A percentile compares a stretch with the other conserved stretches of the same genome.
These are phyloP conservation scores for Mesorhabditis sp. DNA, from an alignment of 2,888 invertebrate genomes.

Conservation along the genomic window DNA sequence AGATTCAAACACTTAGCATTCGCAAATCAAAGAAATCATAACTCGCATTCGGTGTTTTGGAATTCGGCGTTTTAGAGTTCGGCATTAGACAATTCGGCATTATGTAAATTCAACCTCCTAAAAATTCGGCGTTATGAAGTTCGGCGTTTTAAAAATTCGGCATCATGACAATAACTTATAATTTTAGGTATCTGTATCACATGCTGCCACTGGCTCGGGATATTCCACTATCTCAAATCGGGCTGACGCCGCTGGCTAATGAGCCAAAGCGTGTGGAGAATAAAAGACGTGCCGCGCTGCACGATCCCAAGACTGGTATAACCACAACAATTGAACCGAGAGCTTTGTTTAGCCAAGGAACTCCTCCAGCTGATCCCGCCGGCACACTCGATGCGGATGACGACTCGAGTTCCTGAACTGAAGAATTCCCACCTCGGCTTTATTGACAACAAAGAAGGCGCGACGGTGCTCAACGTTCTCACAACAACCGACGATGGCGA, in stretches of 20 bases:
- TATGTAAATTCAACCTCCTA: no score
- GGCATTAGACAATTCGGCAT: no score
- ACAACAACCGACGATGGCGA: slow-evolving; percentile 20
- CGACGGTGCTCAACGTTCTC: slow-evolving; percentile 35
- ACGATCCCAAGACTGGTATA: slow-evolving; percentile 22
- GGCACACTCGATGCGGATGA: slow-evolving; percentile 8
- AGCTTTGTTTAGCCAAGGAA: slow-evolving; percentile 8
- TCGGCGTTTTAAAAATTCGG: no score
- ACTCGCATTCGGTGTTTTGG: no score
- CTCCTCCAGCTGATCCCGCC: background rate
- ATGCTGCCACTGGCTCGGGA: slow-evolving; percentile 65
- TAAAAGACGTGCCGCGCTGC: slow-evolving; percentile 16
- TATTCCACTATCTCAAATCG: slow-evolving; percentile 32
- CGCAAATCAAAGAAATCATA: no score
- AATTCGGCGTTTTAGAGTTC: no score
- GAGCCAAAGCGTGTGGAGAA: slow-evolving; percentile 15
- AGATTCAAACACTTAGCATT: no score
- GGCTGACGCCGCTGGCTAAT: slow-evolving; percentile 25
- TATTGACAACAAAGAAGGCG: slow-evolving; percentile 65
- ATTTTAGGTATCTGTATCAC: slow-evolving; percentile 66
- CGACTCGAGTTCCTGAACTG: slow-evolving; percentile 20
- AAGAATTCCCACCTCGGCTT: slow-evolving; percentile 71
- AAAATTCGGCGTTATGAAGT: no score
- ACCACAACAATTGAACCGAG: background rate
- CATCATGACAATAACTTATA: background rate